Evolutionary conservation across 2,888 invertebrate species (phyloP).

Genomic region (Halictus ligatus): DNA sequence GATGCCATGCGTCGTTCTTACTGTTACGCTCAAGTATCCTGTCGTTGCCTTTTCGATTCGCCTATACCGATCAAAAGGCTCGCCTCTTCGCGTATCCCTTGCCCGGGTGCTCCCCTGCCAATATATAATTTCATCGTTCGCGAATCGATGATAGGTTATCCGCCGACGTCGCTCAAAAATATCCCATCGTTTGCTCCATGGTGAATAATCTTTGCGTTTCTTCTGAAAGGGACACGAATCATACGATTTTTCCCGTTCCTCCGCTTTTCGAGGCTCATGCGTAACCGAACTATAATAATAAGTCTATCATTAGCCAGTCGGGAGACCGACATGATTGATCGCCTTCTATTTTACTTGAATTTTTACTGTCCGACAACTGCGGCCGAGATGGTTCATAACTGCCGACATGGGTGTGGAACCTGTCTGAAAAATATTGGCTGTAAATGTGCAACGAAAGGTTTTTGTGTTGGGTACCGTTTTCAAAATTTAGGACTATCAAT

Average conservation of each 20-base stretch:
- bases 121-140: conserved; percentile 1
- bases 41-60: conserved; percentile 17
- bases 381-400: background rate
- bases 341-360: background rate
- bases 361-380: background rate
- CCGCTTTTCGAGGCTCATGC: background rate
- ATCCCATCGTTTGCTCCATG: background rate
- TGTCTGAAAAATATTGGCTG: background rate
- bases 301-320: conserved; percentile 6
- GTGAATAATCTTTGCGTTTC: background rate
- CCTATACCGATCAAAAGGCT: background rate
- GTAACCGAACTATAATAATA: conserved; percentile 3
- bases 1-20: conserved; percentile 33
- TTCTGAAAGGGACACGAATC: background rate
- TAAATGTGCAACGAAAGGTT: background rate
- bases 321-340: background rate
- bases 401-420: background rate
- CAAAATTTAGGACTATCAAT: no score
- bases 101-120: background rate
- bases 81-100: background rate
- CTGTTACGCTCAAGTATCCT: conserved; percentile 28
- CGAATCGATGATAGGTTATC: conserved; percentile 6
- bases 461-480: background rate
- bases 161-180: background rate
- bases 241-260: background rate